Evolutionary conservation across 2,113 vertebrate species (phyloP).

Genomic region (Fulmarus glacialis): DNA sequence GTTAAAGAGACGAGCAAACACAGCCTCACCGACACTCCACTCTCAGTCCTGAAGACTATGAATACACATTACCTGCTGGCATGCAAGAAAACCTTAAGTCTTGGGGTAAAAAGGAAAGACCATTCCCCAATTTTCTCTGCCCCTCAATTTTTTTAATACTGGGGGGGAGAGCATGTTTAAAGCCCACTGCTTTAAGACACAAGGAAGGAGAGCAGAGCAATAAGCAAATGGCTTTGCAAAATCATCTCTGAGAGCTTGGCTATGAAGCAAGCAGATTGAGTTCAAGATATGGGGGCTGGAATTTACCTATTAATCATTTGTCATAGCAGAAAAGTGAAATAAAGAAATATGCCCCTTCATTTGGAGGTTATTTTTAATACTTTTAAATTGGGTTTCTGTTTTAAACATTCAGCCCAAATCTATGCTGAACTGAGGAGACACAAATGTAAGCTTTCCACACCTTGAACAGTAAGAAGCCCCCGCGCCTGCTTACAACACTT

Average conservation of each 20-base stretch:
- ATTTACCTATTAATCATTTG: background rate
- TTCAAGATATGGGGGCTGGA: background rate
- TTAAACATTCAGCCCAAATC: background rate
- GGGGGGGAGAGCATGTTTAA: background rate
- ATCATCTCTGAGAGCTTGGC: background rate
- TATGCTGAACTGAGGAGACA: background rate
- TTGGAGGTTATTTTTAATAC: background rate
- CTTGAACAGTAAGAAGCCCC: background rate
- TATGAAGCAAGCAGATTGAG: background rate
- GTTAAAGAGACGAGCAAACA: background rate
- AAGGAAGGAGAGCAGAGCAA: background rate
- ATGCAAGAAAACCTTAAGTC: background rate
- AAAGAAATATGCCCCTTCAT: background rate
- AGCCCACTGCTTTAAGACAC: background rate
- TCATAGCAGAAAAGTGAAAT: background rate
- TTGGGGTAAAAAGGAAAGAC: background rate
- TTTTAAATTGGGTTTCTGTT: background rate
- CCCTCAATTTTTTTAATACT: background rate
- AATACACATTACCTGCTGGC: background rate
- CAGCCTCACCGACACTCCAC: background rate
- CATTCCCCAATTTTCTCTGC: background rate
- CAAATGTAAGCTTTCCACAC: background rate
- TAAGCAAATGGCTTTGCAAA: background rate
- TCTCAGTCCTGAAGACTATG: background rate
- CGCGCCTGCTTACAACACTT: background rate